phyloP scores from a whole-genome alignment of 2,113 vertebrate species.

The Hucho hucho region DNA sequence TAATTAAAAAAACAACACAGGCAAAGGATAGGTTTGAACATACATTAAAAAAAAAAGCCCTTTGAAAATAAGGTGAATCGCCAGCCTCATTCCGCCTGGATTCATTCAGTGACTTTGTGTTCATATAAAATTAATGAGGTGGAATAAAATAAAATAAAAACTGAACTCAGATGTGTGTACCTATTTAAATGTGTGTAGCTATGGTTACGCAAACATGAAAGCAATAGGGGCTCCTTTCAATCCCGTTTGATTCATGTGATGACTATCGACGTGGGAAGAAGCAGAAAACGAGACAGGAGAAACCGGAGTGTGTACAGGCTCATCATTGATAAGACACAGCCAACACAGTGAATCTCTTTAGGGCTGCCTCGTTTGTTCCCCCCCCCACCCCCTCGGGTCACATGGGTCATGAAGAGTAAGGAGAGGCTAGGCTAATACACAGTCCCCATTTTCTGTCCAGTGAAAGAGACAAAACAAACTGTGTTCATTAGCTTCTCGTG shows the following conservation, averaged over 20 bases:
- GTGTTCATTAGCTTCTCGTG: conserved; percentile 16
- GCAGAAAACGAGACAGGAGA: conserved; percentile 39
- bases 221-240: conserved; percentile 59
- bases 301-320: not conserved
- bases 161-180: conserved; percentile 66
- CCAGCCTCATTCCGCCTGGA: not conserved
- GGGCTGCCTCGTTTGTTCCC: not conserved
- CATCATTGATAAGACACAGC: conserved; percentile 51
- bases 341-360: conserved; percentile 66
- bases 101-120: conserved; percentile 7
- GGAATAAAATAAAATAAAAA: not conserved
- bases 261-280: conserved; percentile 13
- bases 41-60: conserved; percentile 36
- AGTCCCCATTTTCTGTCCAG: conserved; percentile 19
- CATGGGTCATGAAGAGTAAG: too few species aligned
- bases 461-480: conserved; percentile 38
- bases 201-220: conserved; percentile 79
- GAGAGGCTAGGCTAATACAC: too few species aligned
- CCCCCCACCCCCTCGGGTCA: too few species aligned
- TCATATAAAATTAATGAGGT: conserved; percentile 9
- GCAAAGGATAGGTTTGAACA: conserved; percentile 56
- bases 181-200: conserved; percentile 73
- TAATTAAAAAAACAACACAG: conserved; percentile 53
- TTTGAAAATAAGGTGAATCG: conserved; percentile 59
- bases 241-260: conserved; percentile 59